Percentiles rank a stretch among this genome's conserved stretches.
Evolutionary conservation across 2,113 vertebrate species (phyloP).

Genomic region (Cephalopterus ornatus): DNA sequence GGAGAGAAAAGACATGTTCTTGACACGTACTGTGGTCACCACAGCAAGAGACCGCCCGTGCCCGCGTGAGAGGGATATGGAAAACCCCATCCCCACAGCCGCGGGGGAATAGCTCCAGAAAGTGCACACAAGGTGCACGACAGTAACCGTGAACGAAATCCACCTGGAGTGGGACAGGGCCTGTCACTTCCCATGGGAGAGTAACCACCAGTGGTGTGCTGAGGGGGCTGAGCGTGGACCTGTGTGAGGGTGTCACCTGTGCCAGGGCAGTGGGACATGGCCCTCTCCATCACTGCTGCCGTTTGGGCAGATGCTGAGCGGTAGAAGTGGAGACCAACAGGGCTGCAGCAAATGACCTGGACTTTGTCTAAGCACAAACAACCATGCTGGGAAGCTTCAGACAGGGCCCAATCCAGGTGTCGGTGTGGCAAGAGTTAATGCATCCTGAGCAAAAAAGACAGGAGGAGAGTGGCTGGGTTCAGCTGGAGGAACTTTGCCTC

Average conservation of each 20-base stretch:
- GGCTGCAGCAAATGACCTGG: fast-evolving
- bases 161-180: background rate
- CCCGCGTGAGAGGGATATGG: fast-evolving
- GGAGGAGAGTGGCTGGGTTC: background rate
- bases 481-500: background rate
- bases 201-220: fast-evolving
- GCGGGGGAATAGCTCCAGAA: background rate
- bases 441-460: background rate
- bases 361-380: fast-evolving
- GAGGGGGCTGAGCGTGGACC: fast-evolving
- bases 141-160: background rate
- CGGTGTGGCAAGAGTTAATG: background rate
- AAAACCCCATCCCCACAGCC: fast-evolving
- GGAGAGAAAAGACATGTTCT: background rate
- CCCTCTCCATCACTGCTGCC: fast-evolving
- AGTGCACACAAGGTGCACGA: background rate
- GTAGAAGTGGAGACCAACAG: background rate
- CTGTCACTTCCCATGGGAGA: fast-evolving
- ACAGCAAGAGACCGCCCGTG: fast-evolving
- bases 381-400: background rate
- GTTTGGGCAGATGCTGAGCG: fast-evolving
- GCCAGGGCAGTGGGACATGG: background rate
- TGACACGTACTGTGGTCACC: fast-evolving
- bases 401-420: fast-evolving
- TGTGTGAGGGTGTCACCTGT: too few species aligned